Percentiles rank a stretch among this genome's conserved stretches.
These are phyloP conservation scores for Okamejei kenojei DNA, from an alignment of 2,797 vertebrate species.

Conservation along the genomic window DNA sequence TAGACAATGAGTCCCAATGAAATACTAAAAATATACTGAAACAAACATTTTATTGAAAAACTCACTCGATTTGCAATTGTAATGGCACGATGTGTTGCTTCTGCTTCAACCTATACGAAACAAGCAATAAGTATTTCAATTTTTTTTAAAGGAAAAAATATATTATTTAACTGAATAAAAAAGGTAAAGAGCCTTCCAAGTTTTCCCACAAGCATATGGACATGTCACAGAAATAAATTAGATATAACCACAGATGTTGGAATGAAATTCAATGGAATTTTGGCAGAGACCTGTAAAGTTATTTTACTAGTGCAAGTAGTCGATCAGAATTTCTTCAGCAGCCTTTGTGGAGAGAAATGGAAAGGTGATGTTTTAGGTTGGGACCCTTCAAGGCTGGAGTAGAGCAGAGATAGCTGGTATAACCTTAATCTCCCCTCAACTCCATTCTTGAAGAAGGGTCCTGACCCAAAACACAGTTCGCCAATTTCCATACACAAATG, in stretches of 20 bases:
- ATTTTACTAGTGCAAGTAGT: too few relatives aligned
- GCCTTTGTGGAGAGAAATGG: too few relatives aligned
- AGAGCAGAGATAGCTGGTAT: too few relatives aligned
- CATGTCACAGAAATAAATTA: not conserved
- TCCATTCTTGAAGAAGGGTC: too few relatives aligned
- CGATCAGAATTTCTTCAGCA: too few relatives aligned
- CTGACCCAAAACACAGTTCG: too few relatives aligned
- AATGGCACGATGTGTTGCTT: conserved; percentile 84
- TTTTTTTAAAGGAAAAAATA: not conserved
- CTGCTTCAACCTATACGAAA: conserved; percentile 76
- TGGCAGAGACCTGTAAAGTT: not conserved
- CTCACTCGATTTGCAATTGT: conserved; percentile 91
- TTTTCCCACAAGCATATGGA: not conserved
- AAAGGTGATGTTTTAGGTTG: too few relatives aligned
- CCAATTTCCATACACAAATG: too few relatives aligned
- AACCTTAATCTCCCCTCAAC: too few relatives aligned
- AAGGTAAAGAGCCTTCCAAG: not conserved
- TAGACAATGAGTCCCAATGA: not conserved
- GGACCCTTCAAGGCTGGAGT: too few relatives aligned
- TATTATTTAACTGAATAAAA: not conserved
- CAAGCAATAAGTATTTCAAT: conserved; percentile 36
- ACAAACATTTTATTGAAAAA: conserved; percentile 39
- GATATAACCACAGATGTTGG: not conserved
- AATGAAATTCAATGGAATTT: not conserved
- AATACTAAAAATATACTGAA: not conserved